Evolutionary conservation across 2,113 vertebrate species (phyloP), one percentile per base, ranked within the genome.

Genomic region (Mesitornis unicolor): DNA sequence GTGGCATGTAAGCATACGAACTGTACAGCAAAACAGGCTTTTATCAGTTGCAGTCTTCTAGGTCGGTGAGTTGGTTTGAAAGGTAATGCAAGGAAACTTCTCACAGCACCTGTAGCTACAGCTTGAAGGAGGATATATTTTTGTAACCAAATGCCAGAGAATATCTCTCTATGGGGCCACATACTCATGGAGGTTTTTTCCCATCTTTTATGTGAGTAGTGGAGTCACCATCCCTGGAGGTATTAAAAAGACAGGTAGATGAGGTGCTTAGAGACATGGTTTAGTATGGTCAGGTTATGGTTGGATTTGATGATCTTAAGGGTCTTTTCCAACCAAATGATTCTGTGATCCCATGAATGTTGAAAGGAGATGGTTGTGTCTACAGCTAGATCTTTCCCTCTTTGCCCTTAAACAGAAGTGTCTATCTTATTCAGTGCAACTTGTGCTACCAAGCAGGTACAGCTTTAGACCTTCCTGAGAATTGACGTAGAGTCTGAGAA

Each of bases 141-240:
- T 69, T 70, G 43, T 69, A 87, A n/a, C 2, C 19, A 38, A 91
- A 57, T 1, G 0, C 43, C 43, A 87, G 19, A 40, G 7, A 64
- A 31, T 26, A 7, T 24, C 13, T 61, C n/a, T 78, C n/a, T 38
- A 0, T 14, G 11, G 7, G 54, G 31, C 28, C 0, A 9, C 21
- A 11, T 5, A 2, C 16, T 29, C 0, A 1, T 0, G 4, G 8
- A 3, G 2, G 35, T 87, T 71, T 28, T 33, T 40, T 43, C 68
- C 31, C 28, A 9, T 12, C 20, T 68, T 26, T 40, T 36, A 33
- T 2, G 11, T 63, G 57, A 89, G 48, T n/a, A n/a, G n/a, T n/a
- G n/a, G n/a, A n/a, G n/a, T n/a, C n/a, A n/a, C n/a, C n/a, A n/a
- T n/a, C n/a, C n/a, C n/a, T n/a, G n/a, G n/a, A n/a, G n/a, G n/a